phyloP scores from a whole-genome alignment of 2,797 vertebrate genomes.

The Salmo trutta region DNA sequence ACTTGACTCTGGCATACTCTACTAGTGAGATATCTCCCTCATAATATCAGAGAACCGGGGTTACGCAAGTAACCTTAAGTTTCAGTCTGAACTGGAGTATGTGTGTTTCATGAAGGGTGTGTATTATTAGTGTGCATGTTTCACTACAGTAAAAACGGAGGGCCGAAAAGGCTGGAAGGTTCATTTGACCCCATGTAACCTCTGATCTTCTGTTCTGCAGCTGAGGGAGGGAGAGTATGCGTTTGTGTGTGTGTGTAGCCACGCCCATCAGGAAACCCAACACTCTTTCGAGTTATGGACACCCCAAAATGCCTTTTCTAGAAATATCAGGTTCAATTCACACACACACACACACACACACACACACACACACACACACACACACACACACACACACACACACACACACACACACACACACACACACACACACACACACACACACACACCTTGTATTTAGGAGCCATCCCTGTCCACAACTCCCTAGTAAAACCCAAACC shows the following conservation, averaged over 20 bases:
- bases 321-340: slow-evolving; percentile 35
- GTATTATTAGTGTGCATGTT: slow-evolving; percentile 64
- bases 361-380: slow-evolving; percentile 13
- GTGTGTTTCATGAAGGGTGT: slow-evolving; percentile 56
- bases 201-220: slow-evolving; percentile 70
- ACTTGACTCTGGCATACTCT: too few relatives aligned
- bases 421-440: slow-evolving; percentile 22
- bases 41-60: too few relatives aligned
- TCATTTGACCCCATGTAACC: slow-evolving; percentile 70
- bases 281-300: slow-evolving; percentile 36
- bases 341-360: slow-evolving; percentile 12
- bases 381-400: slow-evolving; percentile 29
- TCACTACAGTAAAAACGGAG: slow-evolving; percentile 59
- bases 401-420: too few relatives aligned
- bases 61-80: slow-evolving; percentile 25
- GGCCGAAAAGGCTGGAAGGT: slow-evolving; percentile 63
- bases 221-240: slow-evolving; percentile 39
- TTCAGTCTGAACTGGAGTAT: slow-evolving; percentile 2
- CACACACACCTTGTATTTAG: too few relatives aligned
- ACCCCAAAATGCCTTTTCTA: slow-evolving; percentile 1
- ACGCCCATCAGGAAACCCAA: slow-evolving; percentile 54
- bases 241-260: slow-evolving; percentile 18
- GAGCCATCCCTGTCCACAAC: too few relatives aligned
- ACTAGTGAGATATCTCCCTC: too few relatives aligned
- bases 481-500: too few relatives aligned